Evolutionary conservation across 2,797 vertebrate species (phyloP), one percentile per base, ranked within the genome.

Genomic region (Sternarchorhynchus goeldii): DNA sequence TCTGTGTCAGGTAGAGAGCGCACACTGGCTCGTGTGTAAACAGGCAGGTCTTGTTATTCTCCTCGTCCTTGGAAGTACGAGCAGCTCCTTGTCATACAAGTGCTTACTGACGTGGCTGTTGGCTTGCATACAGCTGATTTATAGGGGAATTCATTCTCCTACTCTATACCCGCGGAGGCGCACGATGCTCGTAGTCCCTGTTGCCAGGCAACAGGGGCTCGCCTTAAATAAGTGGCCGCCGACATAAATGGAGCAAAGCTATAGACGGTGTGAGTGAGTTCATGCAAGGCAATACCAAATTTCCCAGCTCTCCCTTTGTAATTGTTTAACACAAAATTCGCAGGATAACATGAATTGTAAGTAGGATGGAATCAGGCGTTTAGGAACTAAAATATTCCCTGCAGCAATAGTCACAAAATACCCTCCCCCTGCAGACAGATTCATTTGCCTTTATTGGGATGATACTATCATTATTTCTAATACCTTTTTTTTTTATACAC

Each of bases 191-290:
- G 79, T 89, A 84, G 86, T 50, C 87, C 86, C 87, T 83, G 93
- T 94, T 94, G 93, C 93, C 85, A 90, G 89, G 93, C 93, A 94
- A 94, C 93, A 91, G 87, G 8, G 81, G 85, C 83, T 91, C 87
- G 91, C 93, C 89, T 93, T 91, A 93, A 93, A 93, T 93, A 93
- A 92, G 91, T 76, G 76, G 82, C 88, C 82, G 87, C 88, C 80
- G 88, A 90, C 85, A 73, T 88, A 90, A 93, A 90, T 87, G 90
- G 89, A 86, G 90, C 83, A 60, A 80, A 53, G 89, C 87, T 90
- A 89, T 88, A 84, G 89, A 90, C 85, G 63, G 29, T 81, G 80
- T 84, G 73, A 78, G 76, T 53, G 89, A 86, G 91, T 92, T 93
- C 91, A 92, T 82, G 77, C 86, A 85, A 89, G 93, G 91, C 88